Evolutionary conservation across 2,888 invertebrate species (phyloP), one percentile per base, ranked within the genome.

Genomic region (Orthosia gracilis): DNA sequence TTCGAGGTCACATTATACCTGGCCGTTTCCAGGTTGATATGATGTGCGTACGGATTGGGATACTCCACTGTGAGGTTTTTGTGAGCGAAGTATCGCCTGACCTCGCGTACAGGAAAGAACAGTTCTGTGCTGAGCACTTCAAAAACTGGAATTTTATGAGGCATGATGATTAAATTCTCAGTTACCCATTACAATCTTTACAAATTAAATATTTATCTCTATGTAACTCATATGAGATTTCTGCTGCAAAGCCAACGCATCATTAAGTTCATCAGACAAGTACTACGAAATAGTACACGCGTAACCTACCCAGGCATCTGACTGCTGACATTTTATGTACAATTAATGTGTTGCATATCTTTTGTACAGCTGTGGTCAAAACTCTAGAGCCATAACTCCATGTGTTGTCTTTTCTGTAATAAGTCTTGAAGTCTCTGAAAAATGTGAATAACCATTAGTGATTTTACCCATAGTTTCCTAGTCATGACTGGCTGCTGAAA

Each of bases 321-420:
- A 58, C 45, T 7, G 76, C 63, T 17, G 85, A 75, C 76, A 89
- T 83, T 15, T 72, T 26, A 0, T 23, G 1, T 2, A 82, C 26
- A 0, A 63, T 15, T 0, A 57, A 26, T 1, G 84, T 82, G 23
- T 68, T 58, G 84, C 98, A 98, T 45, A 97, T 88, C 58, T 94
- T 93, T 81, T 95, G 94, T 18, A 97, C 91, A 0, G 97, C 96
- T 63, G 97, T 98, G 52, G 98, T 97, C 0, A 98, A 97, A 9
- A 97, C 97, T 2, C 97, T 97, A 0, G 97, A 97, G 85, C 97
- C 97, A 85, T 97, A 91, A 0, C 97, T 97, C 97, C 97, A 97
- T 59, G 40, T 9, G 1, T 94, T 88, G 69, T 96, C 89, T 3
- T 97, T 97, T 7, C 94, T 92, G 83, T 97, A 97, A 84, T 96